Percentiles rank a stretch among this genome's conserved stretches.
Conservation (phyloP, 92 coral and sea anemone genomes). For the Chrysogorgia sp. region DNA sequence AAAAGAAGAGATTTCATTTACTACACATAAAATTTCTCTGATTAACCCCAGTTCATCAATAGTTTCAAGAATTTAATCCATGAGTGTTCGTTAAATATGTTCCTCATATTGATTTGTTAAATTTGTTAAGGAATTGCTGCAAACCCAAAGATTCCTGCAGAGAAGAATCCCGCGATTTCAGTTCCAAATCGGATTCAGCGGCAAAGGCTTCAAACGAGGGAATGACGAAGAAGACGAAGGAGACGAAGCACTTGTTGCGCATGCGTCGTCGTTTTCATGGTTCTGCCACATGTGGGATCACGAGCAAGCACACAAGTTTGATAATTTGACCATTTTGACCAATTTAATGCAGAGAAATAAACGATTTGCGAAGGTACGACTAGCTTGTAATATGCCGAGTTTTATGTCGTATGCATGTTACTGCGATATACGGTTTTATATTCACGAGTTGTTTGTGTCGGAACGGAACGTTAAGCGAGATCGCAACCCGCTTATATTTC, state of each 20-base stretch:
- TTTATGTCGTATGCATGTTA: too few species aligned
- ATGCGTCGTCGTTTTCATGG: slow-evolving; percentile 89
- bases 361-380: slow-evolving; percentile 81
- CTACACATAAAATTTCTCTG: too few species aligned
- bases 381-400: too few species aligned
- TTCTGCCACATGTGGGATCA: slow-evolving; percentile 94
- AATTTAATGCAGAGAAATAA: slow-evolving; percentile 74
- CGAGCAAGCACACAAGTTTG: slow-evolving; percentile 88
- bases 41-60: too few species aligned
- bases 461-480: too few species aligned
- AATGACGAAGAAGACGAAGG: slow-evolving; percentile 85
- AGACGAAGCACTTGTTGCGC: slow-evolving; percentile 73
- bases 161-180: slow-evolving; percentile 85
- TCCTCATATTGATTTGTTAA: not conserved
- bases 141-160: slow-evolving; percentile 73
- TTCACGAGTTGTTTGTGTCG: too few species aligned
- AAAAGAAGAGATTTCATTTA: too few species aligned
- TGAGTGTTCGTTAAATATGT: too few species aligned
- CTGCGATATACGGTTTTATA: too few species aligned
- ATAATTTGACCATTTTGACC: slow-evolving; percentile 66
- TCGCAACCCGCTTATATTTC: too few species aligned
- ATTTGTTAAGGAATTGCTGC: slow-evolving; percentile 67
- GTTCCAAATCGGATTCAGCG: slow-evolving; percentile 95
- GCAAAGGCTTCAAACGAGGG: slow-evolving; percentile 81
- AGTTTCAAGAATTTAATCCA: too few species aligned